Conservation (phyloP, 1,140 invertebrate genomes). For the Caenorhabditis elegans region WBcel235 BX284604.4:9479501-9480000, state of each 20-base stretch:
- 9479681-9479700: slow-evolving; percentile 21
- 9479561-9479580: no score
- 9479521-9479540: no score
- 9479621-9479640: background rate
- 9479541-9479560: no score
- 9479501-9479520: no score
- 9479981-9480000: slow-evolving; percentile 24
- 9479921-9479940: background rate
- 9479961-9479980: background rate
- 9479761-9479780: no score
- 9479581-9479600: no score
- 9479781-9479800: background rate
- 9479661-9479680: slow-evolving; percentile 23
- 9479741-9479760: no score
- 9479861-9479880: slow-evolving; percentile 13
- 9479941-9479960: slow-evolving; percentile 1
- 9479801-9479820: slow-evolving; percentile 33
- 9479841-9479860: slow-evolving; percentile 20
- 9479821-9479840: slow-evolving; percentile 37
- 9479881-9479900: background rate
- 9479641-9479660: background rate
- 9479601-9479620: background rate
- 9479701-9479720: slow-evolving; percentile 19
- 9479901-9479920: background rate
- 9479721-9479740: background rate